Percentiles rank a stretch among this genome's conserved stretches.
phyloP scores from a whole-genome alignment of 2,888 invertebrate species.

The Synergus itoensis region DNA sequence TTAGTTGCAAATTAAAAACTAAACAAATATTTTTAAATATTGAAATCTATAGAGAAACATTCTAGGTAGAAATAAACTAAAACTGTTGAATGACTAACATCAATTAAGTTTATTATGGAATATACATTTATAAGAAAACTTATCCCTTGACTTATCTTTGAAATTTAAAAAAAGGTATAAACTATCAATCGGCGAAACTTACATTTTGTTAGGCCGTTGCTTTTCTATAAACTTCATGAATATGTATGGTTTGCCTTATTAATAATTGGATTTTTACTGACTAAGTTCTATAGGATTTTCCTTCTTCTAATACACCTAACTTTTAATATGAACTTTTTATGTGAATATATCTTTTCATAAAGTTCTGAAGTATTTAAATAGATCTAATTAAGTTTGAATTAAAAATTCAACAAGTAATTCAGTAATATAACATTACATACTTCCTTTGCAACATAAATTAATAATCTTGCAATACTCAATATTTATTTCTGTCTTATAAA shows the following conservation, averaged over 20 bases:
- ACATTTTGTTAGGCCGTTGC: conserved; percentile 8
- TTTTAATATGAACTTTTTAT: too few species aligned
- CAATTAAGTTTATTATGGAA: conserved; percentile 20
- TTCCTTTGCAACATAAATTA: too few species aligned
- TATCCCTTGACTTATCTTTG: neutral
- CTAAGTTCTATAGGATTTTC: neutral
- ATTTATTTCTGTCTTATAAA: too few species aligned
- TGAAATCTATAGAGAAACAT: neutral
- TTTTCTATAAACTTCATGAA: neutral
- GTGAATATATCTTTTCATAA: too few species aligned
- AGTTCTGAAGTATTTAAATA: too few species aligned
- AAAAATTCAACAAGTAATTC: neutral
- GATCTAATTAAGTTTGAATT: neutral
- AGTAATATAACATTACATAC: too few species aligned
- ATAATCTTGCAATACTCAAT: too few species aligned
- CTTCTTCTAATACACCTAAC: neutral
- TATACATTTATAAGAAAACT: conserved; percentile 5
- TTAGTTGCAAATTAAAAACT: neutral
- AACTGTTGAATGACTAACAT: neutral
- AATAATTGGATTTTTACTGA: neutral
- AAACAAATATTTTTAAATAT: neutral
- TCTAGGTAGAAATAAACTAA: neutral
- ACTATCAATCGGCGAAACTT: neutral
- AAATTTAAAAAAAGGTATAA: neutral
- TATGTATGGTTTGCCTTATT: too few species aligned